Base-by-base conservation (phyloP, 2,888 invertebrate species). In the Rhamphomyia laevipes region DNA sequence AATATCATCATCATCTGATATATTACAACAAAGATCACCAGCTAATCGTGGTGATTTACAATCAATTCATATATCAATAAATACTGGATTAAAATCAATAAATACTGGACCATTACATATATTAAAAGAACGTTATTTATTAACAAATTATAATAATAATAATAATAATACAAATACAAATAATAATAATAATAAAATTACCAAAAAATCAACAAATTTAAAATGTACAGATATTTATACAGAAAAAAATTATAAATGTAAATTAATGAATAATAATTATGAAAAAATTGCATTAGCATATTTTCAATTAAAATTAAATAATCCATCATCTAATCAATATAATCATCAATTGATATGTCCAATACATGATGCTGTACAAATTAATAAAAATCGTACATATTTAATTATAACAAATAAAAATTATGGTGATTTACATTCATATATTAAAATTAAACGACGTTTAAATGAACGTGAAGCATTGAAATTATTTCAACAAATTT, bases 341-440 rank as follows among this genome's bases (percentile, higher is more conserved):
- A 66, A 62, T 2, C 68, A 68, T 52, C 55, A 55, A 17, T 47
- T 68, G n/a, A 63, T 68, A 42, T 59, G 67, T 1, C 58, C 58
- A 2, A 61, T 62, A 0, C 62, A 63, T 67, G 91, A 93, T 73
- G 77, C 93, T 59, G 80, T 91, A 62, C 59, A 65, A 2, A 53
- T 66, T 47, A 86, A 87, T 60, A 82, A 84, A 61, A 81, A 84
- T 63, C 78, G 81, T 66, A 78, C 84, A 59, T 86, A 85, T 71
- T 78, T 90, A 59, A 81, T 92, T 63, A 88, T 89, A 71, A 81
- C 84, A 7, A 58, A 50, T 15, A 51, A 51, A 11, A 55, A 60
- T 35, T 68, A 63, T 46, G 94, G 93, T 55, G 94, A 95, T 72
- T 80, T 95, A 61, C 95, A 95, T 74, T 89, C 91, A 51, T 92